Conservation (phyloP, 2,888 invertebrate genomes). For the Hydrotaea cyrtoneurina region DNA sequence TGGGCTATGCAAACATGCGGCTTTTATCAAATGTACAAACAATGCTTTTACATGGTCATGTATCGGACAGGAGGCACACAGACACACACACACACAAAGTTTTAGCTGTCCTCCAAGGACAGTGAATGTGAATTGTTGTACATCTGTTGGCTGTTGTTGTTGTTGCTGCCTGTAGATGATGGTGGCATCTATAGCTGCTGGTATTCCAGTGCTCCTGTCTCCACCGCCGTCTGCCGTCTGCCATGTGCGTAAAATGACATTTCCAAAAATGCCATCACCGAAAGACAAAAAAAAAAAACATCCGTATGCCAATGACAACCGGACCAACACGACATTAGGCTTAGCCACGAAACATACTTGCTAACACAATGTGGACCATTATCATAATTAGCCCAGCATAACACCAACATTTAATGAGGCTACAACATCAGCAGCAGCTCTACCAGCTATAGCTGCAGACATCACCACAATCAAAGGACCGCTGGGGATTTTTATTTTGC, state of each 20-base stretch:
- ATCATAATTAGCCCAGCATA: not conserved
- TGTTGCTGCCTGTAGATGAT: not conserved
- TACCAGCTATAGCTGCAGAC: not conserved
- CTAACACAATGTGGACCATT: not conserved
- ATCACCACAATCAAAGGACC: too few relatives aligned
- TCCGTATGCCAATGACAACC: not conserved
- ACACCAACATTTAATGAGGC: not conserved
- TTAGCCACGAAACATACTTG: not conserved
- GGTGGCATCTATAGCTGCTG: not conserved
- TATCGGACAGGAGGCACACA: not conserved
- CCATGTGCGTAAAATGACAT: not conserved
- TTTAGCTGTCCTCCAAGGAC: not conserved
- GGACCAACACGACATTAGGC: not conserved
- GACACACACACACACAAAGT: not conserved
- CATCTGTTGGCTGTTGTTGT: not conserved
- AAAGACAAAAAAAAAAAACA: not conserved
- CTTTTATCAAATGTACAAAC: not conserved
- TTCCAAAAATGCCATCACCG: not conserved
- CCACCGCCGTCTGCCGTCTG: not conserved
- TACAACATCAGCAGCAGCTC: not conserved
- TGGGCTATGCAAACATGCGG: conserved; percentile 20
- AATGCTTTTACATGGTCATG: not conserved
- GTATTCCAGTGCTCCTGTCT: not conserved
- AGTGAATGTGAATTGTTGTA: not conserved
- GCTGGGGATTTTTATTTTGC: not conserved